phyloP scores from a whole-genome alignment of 2,888 invertebrate species.

The Ephialtes manifestator region DNA sequence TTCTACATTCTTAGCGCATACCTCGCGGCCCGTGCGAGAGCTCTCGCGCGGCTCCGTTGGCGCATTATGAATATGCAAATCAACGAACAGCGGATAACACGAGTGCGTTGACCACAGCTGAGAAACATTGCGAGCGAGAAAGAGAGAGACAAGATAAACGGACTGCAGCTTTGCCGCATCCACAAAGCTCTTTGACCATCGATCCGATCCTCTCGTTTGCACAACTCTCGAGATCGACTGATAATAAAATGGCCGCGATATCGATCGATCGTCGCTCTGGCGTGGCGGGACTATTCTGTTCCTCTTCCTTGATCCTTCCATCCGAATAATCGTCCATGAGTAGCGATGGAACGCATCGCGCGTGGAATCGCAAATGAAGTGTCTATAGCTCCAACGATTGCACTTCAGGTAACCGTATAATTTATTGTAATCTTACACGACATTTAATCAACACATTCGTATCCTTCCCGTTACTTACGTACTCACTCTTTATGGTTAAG shows the following conservation, averaged over 20 bases:
- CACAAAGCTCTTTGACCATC: slow-evolving; percentile 7
- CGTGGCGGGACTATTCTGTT: slow-evolving; percentile 16
- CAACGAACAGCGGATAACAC: slow-evolving; percentile 73
- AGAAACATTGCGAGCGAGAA: not conserved
- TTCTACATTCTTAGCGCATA: slow-evolving; percentile 77
- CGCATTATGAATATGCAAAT: slow-evolving; percentile 79
- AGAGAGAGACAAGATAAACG: slow-evolving; percentile 6
- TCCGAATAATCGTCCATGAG: slow-evolving; percentile 32
- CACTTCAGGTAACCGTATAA: slow-evolving; percentile 51
- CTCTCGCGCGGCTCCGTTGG: slow-evolving; percentile 55
- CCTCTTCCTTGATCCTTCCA: slow-evolving; percentile 39
- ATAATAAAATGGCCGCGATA: slow-evolving; percentile 46
- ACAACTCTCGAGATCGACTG: slow-evolving; percentile 44
- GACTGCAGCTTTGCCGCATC: not conserved
- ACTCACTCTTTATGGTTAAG: too few species aligned
- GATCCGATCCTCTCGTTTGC: slow-evolving; percentile 39
- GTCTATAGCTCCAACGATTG: slow-evolving; percentile 16
- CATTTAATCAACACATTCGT: not conserved
- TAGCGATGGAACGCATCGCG: slow-evolving; percentile 52
- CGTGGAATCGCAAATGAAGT: slow-evolving; percentile 71
- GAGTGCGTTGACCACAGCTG: slow-evolving; percentile 76
- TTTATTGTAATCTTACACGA: not conserved
- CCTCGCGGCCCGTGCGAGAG: slow-evolving; percentile 49
- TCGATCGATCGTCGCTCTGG: slow-evolving; percentile 61
- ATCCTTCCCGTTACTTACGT: too few species aligned